A percentile compares a stretch with the other conserved stretches of the same genome.
These are phyloP conservation scores for Drosophila equinoxialis DNA, from an alignment of 1,140 invertebrate genomes.

Conservation along the genomic window DNA sequence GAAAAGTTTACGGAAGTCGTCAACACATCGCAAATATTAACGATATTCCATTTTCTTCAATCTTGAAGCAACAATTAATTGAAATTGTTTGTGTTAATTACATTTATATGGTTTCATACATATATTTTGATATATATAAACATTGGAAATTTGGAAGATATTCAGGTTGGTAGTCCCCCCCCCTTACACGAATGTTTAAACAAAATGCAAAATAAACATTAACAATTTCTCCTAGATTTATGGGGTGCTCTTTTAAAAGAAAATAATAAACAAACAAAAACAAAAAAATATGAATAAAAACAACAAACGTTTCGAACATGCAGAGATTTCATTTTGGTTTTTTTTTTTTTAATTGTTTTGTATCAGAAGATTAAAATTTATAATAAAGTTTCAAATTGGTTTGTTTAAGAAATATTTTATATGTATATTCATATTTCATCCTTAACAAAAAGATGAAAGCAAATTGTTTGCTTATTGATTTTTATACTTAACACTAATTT, in stretches of 20 bases:
- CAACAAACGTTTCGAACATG: slow-evolving; percentile 1
- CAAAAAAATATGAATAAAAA: not conserved
- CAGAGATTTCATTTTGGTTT: not conserved
- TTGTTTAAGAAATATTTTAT: not conserved
- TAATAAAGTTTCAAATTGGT: not conserved
- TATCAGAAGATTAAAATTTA: not conserved
- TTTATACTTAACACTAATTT: too few species aligned
- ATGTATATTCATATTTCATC: not conserved
- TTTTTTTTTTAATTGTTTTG: not conserved
- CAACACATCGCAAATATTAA: slow-evolving; percentile 40
- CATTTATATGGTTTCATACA: not conserved
- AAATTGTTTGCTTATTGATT: too few species aligned
- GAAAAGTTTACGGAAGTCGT: slow-evolving; percentile 60
- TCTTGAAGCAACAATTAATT: slow-evolving; percentile 14
- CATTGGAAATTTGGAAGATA: slow-evolving; percentile 4
- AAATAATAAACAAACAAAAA: slow-evolving; percentile 1
- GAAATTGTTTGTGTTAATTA: not conserved
- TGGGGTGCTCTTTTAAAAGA: not conserved
- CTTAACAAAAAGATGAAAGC: too few species aligned
- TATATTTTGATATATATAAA: slow-evolving; percentile 3
- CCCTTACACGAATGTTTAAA: not conserved
- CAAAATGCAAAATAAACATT: not conserved
- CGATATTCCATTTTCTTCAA: slow-evolving; percentile 27
- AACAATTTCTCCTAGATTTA: not conserved
- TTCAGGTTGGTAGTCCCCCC: slow-evolving; percentile 5